Base-by-base conservation (phyloP, 1,140 invertebrate genomes). In the Bursaphelenchus mucronatus region DNA sequence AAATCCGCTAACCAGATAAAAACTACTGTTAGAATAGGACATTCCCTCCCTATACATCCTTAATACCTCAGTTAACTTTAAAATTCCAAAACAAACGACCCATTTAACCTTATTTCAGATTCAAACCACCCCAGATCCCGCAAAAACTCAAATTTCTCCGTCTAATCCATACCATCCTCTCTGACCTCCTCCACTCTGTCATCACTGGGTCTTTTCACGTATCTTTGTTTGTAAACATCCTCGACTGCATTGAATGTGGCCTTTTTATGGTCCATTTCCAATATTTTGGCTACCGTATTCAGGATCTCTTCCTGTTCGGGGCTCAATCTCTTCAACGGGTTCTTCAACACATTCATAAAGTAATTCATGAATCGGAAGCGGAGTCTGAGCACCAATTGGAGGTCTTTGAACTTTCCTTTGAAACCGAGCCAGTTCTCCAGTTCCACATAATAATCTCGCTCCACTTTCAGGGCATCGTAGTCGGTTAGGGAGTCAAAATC, bases 331-430 rank as follows among this genome's bases (percentile, higher is more conserved):
- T 19, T 39, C 19, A 46, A 44, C 57, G 57, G 57, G 30, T 59
- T 11, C 46, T 49, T 51, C 11, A 75, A 30, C 11, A 78, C 41
- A 11, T 63, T 52, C 19, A 78, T 43, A 54, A 76, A 76, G 55
- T 78, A 76, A 3, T 21, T 15, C 75, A 78, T 78, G 6, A 76
- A n/a, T 43, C 78, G 71, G 39, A 78, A 70, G 7, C 76, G 73
- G 19, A 76, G 64, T 17, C 52, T 43, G 30, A 78, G 21, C 5
- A 68, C n/a, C 40, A 40, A n/a, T 45, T 70, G 66, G 10, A 76
- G 43, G n/a, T 30, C 45, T 21, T 71, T 43, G 30, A 62, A 69
- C 19, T 30, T 39, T 8, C 64, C 71, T 9, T 58, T 19, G 51
- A 79, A 67, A 0, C 15, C 69, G n/a, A 76, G 65, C n/a, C 52